A percentile compares a stretch with the other conserved stretches of the same genome.
phyloP scores from a whole-genome alignment of 2,797 vertebrate genomes.

The Bryconaethiops microstoma region DNA sequence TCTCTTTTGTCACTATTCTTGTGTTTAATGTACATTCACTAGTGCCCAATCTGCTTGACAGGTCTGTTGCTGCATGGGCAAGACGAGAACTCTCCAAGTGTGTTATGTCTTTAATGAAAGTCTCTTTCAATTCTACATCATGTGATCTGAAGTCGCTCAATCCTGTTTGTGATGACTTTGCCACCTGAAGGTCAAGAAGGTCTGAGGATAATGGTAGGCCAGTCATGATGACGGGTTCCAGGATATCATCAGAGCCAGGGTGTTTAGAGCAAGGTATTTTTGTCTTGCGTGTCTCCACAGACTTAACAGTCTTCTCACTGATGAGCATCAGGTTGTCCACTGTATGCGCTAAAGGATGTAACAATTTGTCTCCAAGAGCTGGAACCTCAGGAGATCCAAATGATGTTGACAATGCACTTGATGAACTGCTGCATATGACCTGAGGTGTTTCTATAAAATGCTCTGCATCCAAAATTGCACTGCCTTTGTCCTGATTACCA shows the following conservation, averaged over 20 bases:
- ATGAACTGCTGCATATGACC: background rate
- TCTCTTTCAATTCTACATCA: conserved; percentile 7
- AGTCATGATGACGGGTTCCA: conserved; percentile 9
- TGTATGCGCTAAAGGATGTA: background rate
- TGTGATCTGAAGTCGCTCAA: background rate
- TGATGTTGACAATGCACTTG: conserved; percentile 2
- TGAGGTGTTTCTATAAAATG: background rate
- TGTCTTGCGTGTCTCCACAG: background rate
- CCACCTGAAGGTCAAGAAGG: conserved; percentile 2
- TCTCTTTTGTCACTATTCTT: background rate
- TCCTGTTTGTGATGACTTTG: conserved; percentile 1
- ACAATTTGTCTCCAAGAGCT: background rate
- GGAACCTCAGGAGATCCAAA: conserved; percentile 12
- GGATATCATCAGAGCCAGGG: conserved; percentile 26
- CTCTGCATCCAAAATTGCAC: background rate
- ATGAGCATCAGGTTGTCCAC: background rate
- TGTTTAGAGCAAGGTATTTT: conserved; percentile 5
- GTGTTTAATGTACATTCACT: background rate
- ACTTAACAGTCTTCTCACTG: conserved; percentile 7
- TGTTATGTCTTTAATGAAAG: conserved; percentile 1
- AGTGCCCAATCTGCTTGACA: background rate
- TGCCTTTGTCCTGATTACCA: conserved; percentile 13
- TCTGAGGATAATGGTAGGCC: background rate
- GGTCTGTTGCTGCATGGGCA: background rate
- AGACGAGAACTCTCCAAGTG: background rate